A percentile compares a stretch with the other conserved stretches of the same genome.
These are phyloP conservation scores for Etheostoma cragini DNA, from an alignment of 2,113 vertebrate species.

Conservation along the genomic window DNA sequence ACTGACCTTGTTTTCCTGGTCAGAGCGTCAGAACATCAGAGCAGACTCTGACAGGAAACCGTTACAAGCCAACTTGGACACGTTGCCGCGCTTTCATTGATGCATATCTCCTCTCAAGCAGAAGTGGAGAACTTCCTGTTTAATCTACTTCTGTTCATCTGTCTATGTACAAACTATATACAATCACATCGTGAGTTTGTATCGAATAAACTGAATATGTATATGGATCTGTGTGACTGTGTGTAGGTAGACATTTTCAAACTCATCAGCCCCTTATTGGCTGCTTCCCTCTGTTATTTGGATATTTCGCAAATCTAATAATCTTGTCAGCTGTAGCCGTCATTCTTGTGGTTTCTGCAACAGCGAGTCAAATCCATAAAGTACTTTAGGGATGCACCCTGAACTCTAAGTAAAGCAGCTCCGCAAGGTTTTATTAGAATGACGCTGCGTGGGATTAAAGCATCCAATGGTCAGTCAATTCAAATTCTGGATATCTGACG, in stretches of 20 bases:
- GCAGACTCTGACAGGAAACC: neutral
- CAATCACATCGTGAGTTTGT: constrained; percentile 48
- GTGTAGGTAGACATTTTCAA: constrained; percentile 9
- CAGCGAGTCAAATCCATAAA: constrained; percentile 1
- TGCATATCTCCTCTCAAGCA: constrained; percentile 33
- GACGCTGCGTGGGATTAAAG: constrained; percentile 7
- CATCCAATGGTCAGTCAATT: constrained; percentile 22
- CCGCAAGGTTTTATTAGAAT: neutral
- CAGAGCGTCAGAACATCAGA: neutral
- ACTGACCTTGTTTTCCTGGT: constrained; percentile 4
- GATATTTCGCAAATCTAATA: neutral
- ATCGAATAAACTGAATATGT: constrained; percentile 32
- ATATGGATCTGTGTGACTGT: constrained; percentile 9
- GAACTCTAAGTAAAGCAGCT: constrained; percentile 20
- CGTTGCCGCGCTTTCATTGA: neutral
- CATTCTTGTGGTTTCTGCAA: neutral
- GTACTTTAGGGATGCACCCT: constrained; percentile 5
- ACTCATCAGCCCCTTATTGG: neutral
- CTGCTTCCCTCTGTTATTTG: constrained; percentile 24
- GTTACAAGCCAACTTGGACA: neutral
- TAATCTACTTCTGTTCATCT: constrained; percentile 38
- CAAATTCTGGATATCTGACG: constrained; percentile 21
- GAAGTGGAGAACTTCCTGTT: constrained; percentile 41
- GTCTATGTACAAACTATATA: constrained; percentile 68
- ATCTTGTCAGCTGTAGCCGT: constrained; percentile 8